Base-by-base conservation (phyloP, 2,113 vertebrate species). In the Myrmecobius fasciatus region DNA sequence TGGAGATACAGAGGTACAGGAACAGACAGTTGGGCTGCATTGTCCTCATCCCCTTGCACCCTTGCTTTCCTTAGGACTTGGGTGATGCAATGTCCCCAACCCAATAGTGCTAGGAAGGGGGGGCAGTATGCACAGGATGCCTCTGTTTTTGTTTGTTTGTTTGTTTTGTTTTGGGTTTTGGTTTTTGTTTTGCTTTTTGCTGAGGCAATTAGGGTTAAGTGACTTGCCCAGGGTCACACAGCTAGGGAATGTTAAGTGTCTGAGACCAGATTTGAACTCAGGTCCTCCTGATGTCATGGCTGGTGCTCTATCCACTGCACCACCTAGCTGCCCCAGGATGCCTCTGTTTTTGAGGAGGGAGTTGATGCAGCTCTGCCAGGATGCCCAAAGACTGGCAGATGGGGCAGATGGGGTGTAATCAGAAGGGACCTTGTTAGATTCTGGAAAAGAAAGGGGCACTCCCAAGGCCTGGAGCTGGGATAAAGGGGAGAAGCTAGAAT, bases 121-220 rank as follows among this genome's bases (percentile, higher is more conserved):
- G 88, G 31, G 49, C 31, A 93, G 2, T 31, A 83, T 20, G 24
- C 89, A 96, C 56, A 93, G 95, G 92, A 75, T 43, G 60, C 52
- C 60, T 94, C 95, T 89, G 83, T 96, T 83, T 88, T 46, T 1
- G 89, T 94, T 94, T 89, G 83, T 96, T 83, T 88, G n/a, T n/a
- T n/a, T n/a, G n/a, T n/a, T n/a, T n/a, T n/a, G n/a, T n/a, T n/a
- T n/a, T n/a, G n/a, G n/a, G n/a, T n/a, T n/a, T n/a, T n/a, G n/a
- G n/a, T n/a, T n/a, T n/a, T n/a, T n/a, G n/a, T n/a, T n/a, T n/a
- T n/a, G n/a, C n/a, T n/a, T n/a, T n/a, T n/a, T n/a, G n/a, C n/a
- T n/a, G n/a, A n/a, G n/a, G n/a, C n/a, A n/a, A n/a, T n/a, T n/a
- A n/a, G n/a, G n/a, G n/a, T n/a, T n/a, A n/a, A n/a, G n/a, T n/a